Conservation (phyloP, 2,797 vertebrate species). For the Pangasius sanitwongsei region DNA sequence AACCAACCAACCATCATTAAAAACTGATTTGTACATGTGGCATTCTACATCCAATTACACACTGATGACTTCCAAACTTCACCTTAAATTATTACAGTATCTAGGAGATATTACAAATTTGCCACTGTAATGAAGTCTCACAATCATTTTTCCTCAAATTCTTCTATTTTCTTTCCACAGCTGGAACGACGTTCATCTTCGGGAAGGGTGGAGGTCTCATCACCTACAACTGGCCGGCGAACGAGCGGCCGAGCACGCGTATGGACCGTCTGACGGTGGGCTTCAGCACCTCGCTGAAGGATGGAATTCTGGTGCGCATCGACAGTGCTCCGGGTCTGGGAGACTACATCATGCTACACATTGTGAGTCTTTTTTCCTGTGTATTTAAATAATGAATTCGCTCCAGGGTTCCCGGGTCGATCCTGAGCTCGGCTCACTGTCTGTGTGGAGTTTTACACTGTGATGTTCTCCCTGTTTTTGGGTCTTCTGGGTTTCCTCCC, state of each 20-base stretch:
- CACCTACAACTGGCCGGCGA: constrained; percentile 92
- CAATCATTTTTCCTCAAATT: neutral
- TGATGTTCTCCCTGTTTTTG: neutral
- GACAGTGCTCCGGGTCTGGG: constrained; percentile 93
- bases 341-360: constrained; percentile 96
- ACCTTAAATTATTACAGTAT: neutral
- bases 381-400: neutral
- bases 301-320: constrained; percentile 93
- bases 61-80: neutral
- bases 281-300: constrained; percentile 97
- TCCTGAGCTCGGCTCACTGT: neutral
- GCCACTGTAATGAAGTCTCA: neutral
- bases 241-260: constrained; percentile 94
- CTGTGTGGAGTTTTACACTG: neutral
- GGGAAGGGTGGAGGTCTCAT: constrained; percentile 96
- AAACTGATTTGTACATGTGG: neutral
- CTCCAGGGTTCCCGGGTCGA: neutral
- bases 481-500: neutral
- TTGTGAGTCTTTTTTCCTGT: constrained; percentile 80
- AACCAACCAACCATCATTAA: neutral
- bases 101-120: neutral
- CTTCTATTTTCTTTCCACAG: constrained; percentile 64
- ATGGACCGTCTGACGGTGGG: constrained; percentile 93
- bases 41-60: neutral
- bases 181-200: constrained; percentile 97